A percentile compares a stretch with the other conserved stretches of the same genome.
Evolutionary conservation across 2,113 vertebrate genomes (phyloP).

Genomic region (Sorex fumeus): DNA sequence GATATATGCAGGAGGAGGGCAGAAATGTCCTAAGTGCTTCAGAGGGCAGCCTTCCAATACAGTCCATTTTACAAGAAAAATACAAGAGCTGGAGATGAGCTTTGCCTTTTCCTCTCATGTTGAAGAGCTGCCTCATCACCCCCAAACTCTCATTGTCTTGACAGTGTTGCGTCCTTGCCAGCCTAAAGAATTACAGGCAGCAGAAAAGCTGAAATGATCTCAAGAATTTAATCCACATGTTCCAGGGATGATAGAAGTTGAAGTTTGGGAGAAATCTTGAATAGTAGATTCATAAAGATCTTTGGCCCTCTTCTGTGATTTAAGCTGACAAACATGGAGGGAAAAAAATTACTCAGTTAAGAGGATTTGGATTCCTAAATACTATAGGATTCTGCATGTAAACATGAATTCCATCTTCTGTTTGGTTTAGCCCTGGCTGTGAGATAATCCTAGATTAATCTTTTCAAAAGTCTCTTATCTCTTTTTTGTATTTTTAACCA

Average conservation of each 20-base stretch:
- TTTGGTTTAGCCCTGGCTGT: neutral
- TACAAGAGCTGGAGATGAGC: neutral
- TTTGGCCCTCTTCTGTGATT: neutral
- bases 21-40: neutral
- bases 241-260: neutral
- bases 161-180: neutral
- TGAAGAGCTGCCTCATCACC: neutral
- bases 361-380: neutral
- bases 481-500: conserved; percentile 37
- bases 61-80: neutral
- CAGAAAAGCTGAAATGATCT: neutral
- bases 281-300: neutral
- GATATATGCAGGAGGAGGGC: neutral
- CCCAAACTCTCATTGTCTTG: neutral
- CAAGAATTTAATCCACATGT: neutral
- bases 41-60: neutral
- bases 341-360: neutral
- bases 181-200: neutral
- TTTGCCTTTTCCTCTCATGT: neutral
- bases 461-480: conserved; percentile 52
- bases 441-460: conserved; percentile 27
- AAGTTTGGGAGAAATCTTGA: neutral
- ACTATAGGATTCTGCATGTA: neutral
- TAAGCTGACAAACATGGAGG: neutral
- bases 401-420: conserved; percentile 5